A percentile compares a stretch with the other conserved stretches of the same genome.
Evolutionary conservation across 1,140 invertebrate species (phyloP).

Genomic region (Chymomyza costata): DNA sequence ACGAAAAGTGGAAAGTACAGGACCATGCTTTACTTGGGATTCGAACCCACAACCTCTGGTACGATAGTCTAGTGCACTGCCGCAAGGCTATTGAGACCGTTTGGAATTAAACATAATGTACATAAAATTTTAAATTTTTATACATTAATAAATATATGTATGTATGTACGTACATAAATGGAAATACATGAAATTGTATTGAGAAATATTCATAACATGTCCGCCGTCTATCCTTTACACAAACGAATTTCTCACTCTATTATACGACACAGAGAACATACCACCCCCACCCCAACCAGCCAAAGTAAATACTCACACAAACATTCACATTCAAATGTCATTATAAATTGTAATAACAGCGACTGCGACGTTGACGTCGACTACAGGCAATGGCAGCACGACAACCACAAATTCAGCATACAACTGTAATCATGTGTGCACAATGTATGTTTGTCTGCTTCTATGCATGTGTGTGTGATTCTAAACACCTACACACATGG

Average conservation of each 20-base stretch:
- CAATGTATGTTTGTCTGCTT: slow-evolving; percentile 38
- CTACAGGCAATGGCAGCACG: slow-evolving; percentile 29
- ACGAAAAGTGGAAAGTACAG: no score
- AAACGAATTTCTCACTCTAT: slow-evolving; percentile 51
- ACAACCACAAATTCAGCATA: slow-evolving; percentile 71
- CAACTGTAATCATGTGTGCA: slow-evolving; percentile 72
- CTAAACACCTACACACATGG: slow-evolving; percentile 62
- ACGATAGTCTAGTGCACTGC: no score
- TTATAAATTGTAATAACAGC: slow-evolving; percentile 73
- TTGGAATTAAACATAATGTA: no score
- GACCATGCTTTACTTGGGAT: no score
- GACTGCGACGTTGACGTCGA: slow-evolving; percentile 46
- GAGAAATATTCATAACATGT: slow-evolving; percentile 64
- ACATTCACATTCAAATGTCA: slow-evolving; percentile 48
- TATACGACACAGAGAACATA: no score
- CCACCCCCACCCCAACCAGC: background rate
- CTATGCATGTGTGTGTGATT: slow-evolving; percentile 23
- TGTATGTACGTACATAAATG: slow-evolving; percentile 23
- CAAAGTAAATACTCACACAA: slow-evolving; percentile 23
- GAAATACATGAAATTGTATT: slow-evolving; percentile 11
- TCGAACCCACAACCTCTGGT: no score
- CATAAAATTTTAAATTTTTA: no score
- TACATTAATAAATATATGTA: slow-evolving; percentile 10
- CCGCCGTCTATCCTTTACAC: slow-evolving; percentile 58
- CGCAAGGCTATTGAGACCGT: no score